phyloP scores from a whole-genome alignment of 1,140 invertebrate species.

The Neodiprion fabricii region DNA sequence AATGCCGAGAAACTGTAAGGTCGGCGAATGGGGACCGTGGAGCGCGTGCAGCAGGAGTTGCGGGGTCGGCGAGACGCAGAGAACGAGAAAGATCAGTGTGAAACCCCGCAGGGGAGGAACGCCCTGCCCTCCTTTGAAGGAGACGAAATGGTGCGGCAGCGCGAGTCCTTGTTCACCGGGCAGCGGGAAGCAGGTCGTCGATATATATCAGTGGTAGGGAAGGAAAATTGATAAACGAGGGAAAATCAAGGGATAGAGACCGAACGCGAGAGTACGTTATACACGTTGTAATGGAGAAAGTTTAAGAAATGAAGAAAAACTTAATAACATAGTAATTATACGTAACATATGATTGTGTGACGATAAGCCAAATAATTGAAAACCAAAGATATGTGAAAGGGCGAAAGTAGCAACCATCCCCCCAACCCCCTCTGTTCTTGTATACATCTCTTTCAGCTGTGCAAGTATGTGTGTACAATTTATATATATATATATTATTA shows the following conservation, averaged over 20 bases:
- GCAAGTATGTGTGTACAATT: too few species aligned
- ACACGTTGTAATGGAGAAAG: background rate
- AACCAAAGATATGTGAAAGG: background rate
- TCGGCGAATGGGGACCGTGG: conserved; percentile 89
- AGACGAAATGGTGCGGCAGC: conserved; percentile 87
- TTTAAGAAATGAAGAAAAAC: background rate
- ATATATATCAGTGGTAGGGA: conserved; percentile 50
- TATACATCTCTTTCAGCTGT: too few species aligned
- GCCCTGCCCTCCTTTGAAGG: conserved; percentile 79
- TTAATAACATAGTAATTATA: background rate
- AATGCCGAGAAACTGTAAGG: conserved; percentile 76
- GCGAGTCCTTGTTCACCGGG: conserved; percentile 67
- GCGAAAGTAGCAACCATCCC: too few species aligned
- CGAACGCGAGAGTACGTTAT: too few species aligned
- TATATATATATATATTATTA: too few species aligned
- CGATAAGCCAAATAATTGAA: background rate
- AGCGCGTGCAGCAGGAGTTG: conserved; percentile 84
- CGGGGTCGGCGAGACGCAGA: conserved; percentile 84
- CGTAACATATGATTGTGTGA: too few species aligned
- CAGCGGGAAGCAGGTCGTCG: conserved; percentile 35
- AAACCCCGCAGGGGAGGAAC: conserved; percentile 78
- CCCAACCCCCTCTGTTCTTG: too few species aligned
- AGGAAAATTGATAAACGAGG: too few species aligned
- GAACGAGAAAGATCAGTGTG: conserved; percentile 76
- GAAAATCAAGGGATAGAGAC: too few species aligned